Base-by-base conservation (phyloP, 2,797 vertebrate species). In the Muraenolepis orangiensis region DNA sequence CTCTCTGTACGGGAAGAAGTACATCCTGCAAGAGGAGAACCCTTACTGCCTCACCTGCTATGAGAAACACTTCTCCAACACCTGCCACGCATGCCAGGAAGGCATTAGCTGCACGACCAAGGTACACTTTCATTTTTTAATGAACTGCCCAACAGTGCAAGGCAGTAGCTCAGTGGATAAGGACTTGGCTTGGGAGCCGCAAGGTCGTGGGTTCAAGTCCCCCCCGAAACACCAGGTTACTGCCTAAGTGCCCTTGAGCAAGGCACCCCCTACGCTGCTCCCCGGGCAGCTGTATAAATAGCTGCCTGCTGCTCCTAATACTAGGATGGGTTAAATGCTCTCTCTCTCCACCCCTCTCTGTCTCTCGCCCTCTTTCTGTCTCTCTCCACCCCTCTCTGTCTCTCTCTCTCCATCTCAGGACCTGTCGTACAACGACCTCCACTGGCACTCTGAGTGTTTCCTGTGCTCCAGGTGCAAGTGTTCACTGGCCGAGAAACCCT, bases 401-500 rank as follows among this genome's bases (percentile, higher is more conserved):
- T 3, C n/a, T 20, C n/a, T 61, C 5, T 61, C 18, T n/a, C n/a
- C n/a, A 6, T 23, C 2, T n/a, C n/a, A 99, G 97, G 97, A 99
- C 87, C 91, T 99, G 81, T 96, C 96, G 0, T 97, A 96, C 82
- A 97, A 96, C 86, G 95, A 96, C 16, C 94, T 94, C 8, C 97
- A 99, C 89, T 99, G 97, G 97, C 97, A 99, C 12, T 92, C 96
- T 80, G 92, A 89, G 18, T 99, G 97, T 77, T 99, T 99, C 91
- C 93, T 95, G 73, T 99, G 97, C 89, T 89, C 85, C 23, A 93
- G 90, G 74, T 99, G 97, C 88, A 93, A 85, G 78, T 88, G 86
- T 0, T 95, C 96, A 0, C 80, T 99, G 87, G 95, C 95, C 82
- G 96, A 98, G 74, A 95, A 94, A 78, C 95, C 96, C 12, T 99